Base-by-base conservation (phyloP, 2,888 invertebrate species). In the Calameuta filiformis region DNA sequence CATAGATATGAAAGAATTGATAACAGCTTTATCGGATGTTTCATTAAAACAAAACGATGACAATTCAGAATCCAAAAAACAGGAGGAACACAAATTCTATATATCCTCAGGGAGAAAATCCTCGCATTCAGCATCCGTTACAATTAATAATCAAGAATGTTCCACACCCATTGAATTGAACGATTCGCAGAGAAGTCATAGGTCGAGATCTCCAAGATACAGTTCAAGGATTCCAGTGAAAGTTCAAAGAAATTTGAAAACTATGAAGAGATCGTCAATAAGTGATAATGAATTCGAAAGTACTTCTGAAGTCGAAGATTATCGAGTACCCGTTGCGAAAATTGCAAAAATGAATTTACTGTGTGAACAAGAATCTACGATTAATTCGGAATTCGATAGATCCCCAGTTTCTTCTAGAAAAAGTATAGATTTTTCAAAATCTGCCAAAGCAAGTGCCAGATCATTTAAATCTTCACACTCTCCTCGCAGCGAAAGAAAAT, bases 1-100 rank as follows among this genome's bases (percentile, higher is more conserved):
- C 11, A 37, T 87, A 11, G 85, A 88, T 69, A 75, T 83, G 1
- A 79, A 81, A 11, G 83, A 82, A n/a, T 75, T 88, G 77, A 80
- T 85, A 11, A 69, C 77, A 35, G 85, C 86, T 2, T 71, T 89
- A 9, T 88, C 89, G 2, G 80, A 83, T 33, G 84, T 86, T 31
- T 83, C 83, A 2, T 33, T 85, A 3, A 82, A 75, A 15, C 79
- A 73, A 31, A 75, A 71, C 12, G 35, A 56, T n/a, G 35, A 35
- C 11, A 77, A 76, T 30, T 31, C 12, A 15, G 31, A 31, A 34
- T 71, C 4, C 6, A 33, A 34, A 56, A 56, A 56, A 56, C 56
- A 56, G 6, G 40, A 15, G 0, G 73, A 69, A 4, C 69, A 76
- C 73, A 71, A 56, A 33, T 76, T 37, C 30, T 71, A 31, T 23